These are phyloP conservation scores for Benitochromis conjunctus DNA, from an alignment of 2,113 vertebrate genomes.

Conservation along the genomic window DNA sequence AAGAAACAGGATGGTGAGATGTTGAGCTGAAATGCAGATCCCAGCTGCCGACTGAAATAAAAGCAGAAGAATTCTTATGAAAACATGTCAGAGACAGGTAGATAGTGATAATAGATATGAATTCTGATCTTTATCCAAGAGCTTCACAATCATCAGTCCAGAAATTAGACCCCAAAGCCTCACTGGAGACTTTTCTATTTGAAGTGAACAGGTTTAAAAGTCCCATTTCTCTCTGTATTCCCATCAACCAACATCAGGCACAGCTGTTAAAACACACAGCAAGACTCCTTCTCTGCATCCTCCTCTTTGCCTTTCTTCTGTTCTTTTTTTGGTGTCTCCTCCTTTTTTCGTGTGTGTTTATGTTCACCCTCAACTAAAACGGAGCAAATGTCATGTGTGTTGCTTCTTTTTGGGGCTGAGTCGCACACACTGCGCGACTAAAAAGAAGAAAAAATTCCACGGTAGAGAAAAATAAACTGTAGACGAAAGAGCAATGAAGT, in stretches of 20 bases:
- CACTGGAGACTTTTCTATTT: not conserved
- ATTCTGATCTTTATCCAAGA: not conserved
- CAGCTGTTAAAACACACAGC: conserved; percentile 68
- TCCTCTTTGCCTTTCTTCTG: conserved; percentile 1
- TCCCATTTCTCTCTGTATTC: not conserved
- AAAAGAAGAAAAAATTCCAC: not conserved
- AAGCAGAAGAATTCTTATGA: conserved; percentile 81
- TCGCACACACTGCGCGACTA: not conserved
- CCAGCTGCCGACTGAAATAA: conserved; percentile 84
- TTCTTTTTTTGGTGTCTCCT: conserved; percentile 26
- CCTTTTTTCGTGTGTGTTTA: not conserved
- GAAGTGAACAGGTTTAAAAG: not conserved
- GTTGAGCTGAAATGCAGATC: conserved; percentile 79
- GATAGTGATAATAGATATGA: not conserved
- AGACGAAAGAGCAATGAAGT: not conserved
- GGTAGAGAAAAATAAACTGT: conserved; percentile 26
- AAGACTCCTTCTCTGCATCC: conserved; percentile 21
- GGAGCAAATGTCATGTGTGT: conserved; percentile 65
- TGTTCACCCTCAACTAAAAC: not conserved
- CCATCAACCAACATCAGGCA: conserved; percentile 8
- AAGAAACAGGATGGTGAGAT: conserved; percentile 68
- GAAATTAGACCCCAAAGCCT: not conserved
- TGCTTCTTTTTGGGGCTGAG: conserved; percentile 44
- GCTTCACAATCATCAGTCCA: not conserved
- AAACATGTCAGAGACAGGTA: conserved; percentile 74